A percentile compares a stretch with the other conserved stretches of the same genome.
phyloP scores from a whole-genome alignment of 2,888 invertebrate species.

The Drosophila parthenogenetica region DNA sequence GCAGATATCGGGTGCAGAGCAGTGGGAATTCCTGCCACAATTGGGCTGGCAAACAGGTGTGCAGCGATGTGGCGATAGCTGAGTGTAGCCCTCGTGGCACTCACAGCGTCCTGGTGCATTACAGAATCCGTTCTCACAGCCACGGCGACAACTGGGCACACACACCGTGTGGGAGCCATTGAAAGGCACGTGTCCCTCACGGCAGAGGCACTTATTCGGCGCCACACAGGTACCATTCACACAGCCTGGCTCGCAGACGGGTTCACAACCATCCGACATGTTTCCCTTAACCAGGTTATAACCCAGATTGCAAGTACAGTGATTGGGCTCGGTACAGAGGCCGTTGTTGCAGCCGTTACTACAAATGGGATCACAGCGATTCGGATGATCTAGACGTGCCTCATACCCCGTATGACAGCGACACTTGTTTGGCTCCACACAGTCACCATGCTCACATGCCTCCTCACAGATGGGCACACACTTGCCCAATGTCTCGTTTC shows the following conservation, averaged over 20 bases:
- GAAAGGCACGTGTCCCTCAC: slow-evolving; percentile 74
- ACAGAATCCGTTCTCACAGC: slow-evolving; percentile 85
- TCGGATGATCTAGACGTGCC: slow-evolving; percentile 58
- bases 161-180: slow-evolving; percentile 78
- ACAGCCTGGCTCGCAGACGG: slow-evolving; percentile 86
- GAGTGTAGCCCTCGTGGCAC: slow-evolving; percentile 79
- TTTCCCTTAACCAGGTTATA: slow-evolving; percentile 66
- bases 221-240: slow-evolving; percentile 86
- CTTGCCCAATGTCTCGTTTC: slow-evolving; percentile 55
- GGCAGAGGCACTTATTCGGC: slow-evolving; percentile 82
- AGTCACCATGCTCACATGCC: slow-evolving; percentile 79
- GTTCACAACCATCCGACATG: slow-evolving; percentile 83
- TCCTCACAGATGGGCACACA: slow-evolving; percentile 80
- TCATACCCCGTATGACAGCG: slow-evolving; percentile 84
- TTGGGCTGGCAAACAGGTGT: slow-evolving; percentile 70
- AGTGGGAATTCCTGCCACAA: slow-evolving; percentile 82
- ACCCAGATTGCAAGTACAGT: slow-evolving; percentile 79
- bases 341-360: slow-evolving; percentile 80
- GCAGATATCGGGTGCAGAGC: slow-evolving; percentile 84
- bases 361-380: slow-evolving; percentile 80
- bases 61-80: slow-evolving; percentile 76
- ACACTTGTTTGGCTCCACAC: slow-evolving; percentile 85
- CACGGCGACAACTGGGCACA: slow-evolving; percentile 79
- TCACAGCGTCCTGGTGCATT: slow-evolving; percentile 81
- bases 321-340: slow-evolving; percentile 85